A percentile compares a stretch with the other conserved stretches of the same genome.
Conservation (phyloP, 2,113 vertebrate genomes). For the Neotoma lepida region DNA sequence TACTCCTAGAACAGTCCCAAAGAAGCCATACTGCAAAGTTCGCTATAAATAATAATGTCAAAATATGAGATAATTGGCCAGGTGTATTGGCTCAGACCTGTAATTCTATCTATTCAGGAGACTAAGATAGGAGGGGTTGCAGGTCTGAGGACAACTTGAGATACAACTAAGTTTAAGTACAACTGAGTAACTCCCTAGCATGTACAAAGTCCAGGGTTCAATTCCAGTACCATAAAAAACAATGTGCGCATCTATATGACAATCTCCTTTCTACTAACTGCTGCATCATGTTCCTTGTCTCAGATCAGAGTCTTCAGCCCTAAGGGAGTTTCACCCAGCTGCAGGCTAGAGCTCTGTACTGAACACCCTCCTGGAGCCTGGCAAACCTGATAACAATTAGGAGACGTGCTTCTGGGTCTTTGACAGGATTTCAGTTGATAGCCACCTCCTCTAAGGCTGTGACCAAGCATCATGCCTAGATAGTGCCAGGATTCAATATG, state of each 20-base stretch:
- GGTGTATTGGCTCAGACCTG: not conserved
- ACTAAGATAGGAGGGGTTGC: not conserved
- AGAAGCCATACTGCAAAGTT: not conserved
- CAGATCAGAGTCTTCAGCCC: not conserved
- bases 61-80: not conserved
- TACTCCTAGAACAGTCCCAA: not conserved
- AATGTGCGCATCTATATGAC: not conserved
- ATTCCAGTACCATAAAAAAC: not conserved
- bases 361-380: too few relatives aligned
- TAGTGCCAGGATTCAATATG: fast-evolving
- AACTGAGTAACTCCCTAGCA: not conserved
- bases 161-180: not conserved
- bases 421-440: not conserved
- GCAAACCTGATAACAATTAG: fast-evolving
- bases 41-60: not conserved
- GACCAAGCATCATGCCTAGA: fast-evolving
- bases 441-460: not conserved
- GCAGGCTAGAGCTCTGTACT: fast-evolving
- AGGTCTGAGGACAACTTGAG: not conserved
- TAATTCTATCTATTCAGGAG: not conserved
- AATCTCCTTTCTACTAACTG: too few relatives aligned
- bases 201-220: not conserved
- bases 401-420: not conserved
- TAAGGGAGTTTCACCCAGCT: not conserved
- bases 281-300: fast-evolving